Percentiles rank a stretch among this genome's conserved stretches.
Evolutionary conservation across 37 sponge, comb jelly and placozoan genomes (phyloP).

Genomic region (Spongilla lacustris): DNA sequence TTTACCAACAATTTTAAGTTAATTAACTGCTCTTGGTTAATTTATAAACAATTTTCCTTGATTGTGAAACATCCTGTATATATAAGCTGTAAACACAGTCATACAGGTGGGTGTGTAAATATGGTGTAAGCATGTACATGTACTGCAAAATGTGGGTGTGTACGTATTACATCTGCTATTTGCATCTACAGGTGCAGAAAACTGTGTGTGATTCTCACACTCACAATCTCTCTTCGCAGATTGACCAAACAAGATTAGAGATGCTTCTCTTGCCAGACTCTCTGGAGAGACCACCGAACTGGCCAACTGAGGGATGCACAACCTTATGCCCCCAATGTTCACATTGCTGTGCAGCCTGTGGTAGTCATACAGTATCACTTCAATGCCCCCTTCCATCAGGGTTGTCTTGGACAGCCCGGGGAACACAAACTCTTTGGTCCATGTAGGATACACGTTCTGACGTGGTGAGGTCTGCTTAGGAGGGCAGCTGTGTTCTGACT

Average conservation of each 20-base stretch:
- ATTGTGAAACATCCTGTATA: too few species aligned
- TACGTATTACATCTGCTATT: too few species aligned
- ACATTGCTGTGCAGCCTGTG: slow-evolving; percentile 16
- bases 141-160: too few species aligned
- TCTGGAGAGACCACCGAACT: not conserved
- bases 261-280: not conserved
- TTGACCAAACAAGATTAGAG: not conserved
- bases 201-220: too few species aligned
- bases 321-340: slow-evolving; percentile 46
- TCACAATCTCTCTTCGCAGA: not conserved
- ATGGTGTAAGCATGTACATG: too few species aligned
- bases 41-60: too few species aligned
- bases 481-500: not conserved
- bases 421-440: slow-evolving; percentile 57
- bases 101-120: too few species aligned
- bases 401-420: slow-evolving; percentile 12
- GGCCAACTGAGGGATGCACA: not conserved
- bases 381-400: slow-evolving; percentile 48
- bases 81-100: too few species aligned
- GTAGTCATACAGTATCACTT: slow-evolving; percentile 62
- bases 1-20: too few species aligned
- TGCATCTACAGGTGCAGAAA: too few species aligned
- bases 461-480: slow-evolving; percentile 50
- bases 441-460: slow-evolving; percentile 57
- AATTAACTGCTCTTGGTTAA: too few species aligned